phyloP scores from a whole-genome alignment of 1,140 invertebrate genomes.

The Polyergus mexicanus region DNA sequence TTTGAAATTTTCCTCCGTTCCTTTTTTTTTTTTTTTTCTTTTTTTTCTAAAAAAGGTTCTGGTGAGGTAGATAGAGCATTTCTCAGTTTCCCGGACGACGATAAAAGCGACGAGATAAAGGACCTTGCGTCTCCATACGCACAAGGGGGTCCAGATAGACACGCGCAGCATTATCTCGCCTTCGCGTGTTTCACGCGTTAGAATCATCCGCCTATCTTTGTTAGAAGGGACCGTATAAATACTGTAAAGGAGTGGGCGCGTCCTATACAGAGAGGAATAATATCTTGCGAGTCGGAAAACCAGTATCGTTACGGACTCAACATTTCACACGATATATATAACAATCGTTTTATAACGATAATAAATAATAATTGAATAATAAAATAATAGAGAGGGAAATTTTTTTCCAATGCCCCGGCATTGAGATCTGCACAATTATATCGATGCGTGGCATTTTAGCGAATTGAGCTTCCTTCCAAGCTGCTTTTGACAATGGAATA shows the following conservation, averaged over 20 bases:
- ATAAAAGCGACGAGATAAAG: conserved; percentile 54
- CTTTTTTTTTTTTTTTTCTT: background rate
- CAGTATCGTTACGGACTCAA: background rate
- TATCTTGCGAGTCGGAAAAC: background rate
- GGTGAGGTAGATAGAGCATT: background rate
- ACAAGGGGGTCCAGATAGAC: background rate
- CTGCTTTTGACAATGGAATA: background rate
- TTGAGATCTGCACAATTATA: too few relatives aligned
- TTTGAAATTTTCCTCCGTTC: background rate
- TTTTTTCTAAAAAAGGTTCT: too few relatives aligned
- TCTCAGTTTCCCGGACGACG: conserved; percentile 20
- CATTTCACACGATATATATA: background rate
- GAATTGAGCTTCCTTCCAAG: background rate
- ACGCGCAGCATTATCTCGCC: conserved; percentile 38
- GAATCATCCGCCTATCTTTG: conserved; percentile 5
- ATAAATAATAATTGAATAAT: background rate
- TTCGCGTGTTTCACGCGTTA: background rate
- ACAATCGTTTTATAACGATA: background rate
- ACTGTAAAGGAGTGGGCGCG: background rate
- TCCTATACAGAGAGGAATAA: background rate
- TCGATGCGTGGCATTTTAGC: too few relatives aligned
- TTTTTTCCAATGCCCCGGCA: too few relatives aligned
- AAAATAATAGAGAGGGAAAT: background rate
- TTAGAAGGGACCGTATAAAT: conserved; percentile 4
- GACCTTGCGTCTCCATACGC: background rate